Percentiles rank a stretch among this genome's conserved stretches.
Conservation (phyloP, 2,888 invertebrate genomes). For the Cancer borealis region DNA sequence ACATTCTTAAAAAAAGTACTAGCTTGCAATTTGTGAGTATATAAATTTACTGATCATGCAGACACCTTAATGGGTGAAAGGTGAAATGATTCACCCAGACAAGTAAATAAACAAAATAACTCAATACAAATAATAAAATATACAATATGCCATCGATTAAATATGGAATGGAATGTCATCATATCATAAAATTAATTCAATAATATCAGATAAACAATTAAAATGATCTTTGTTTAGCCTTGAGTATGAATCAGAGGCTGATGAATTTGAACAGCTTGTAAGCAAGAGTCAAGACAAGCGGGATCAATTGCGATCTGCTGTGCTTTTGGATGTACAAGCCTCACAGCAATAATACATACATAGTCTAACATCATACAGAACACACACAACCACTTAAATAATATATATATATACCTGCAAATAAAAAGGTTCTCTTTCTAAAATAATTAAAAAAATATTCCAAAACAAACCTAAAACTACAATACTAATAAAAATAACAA, state of each 20-base stretch:
- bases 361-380: background rate
- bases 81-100: background rate
- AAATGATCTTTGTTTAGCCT: background rate
- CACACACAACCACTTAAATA: constrained; percentile 12
- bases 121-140: background rate
- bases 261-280: background rate
- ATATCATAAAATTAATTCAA: constrained; percentile 5
- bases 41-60: background rate
- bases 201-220: background rate
- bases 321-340: background rate
- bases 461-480: background rate
- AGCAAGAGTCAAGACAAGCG: constrained; percentile 23
- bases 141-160: background rate
- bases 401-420: background rate
- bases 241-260: constrained; percentile 7
- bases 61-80: background rate
- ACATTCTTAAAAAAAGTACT: background rate
- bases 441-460: background rate
- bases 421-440: background rate
- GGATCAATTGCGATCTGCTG: background rate
- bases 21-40: background rate
- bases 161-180: constrained; percentile 41
- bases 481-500: constrained; percentile 1
- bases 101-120: background rate
- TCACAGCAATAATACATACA: constrained; percentile 17